Evolutionary conservation across 1,140 invertebrate genomes (phyloP).

Genomic region (Steinernema feltiae): DNA sequence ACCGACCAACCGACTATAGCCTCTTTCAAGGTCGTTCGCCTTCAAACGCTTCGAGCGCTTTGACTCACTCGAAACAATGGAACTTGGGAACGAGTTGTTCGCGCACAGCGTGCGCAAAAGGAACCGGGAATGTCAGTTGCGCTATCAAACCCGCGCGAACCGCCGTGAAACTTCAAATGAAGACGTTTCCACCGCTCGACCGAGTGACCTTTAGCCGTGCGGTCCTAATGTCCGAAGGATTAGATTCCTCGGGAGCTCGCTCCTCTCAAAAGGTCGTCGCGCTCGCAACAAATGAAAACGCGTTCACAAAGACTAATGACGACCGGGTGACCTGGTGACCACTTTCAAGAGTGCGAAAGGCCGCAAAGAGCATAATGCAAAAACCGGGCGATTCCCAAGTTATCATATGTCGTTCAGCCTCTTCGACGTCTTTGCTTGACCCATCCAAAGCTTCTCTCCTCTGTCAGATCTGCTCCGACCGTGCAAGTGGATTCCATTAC

Average conservation of each 20-base stretch:
- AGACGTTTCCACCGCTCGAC: neutral
- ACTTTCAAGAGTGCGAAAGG: neutral
- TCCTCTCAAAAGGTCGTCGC: neutral
- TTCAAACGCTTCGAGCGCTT: no score
- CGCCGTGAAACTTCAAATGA: no score
- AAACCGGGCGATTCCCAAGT: neutral
- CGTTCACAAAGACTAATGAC: slow-evolving; percentile 6
- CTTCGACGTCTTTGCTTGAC: neutral
- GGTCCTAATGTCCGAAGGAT: neutral
- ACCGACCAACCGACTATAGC: neutral
- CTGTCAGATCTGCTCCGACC: slow-evolving; percentile 97
- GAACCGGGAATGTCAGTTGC: no score
- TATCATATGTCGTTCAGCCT: neutral
- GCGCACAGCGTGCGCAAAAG: no score
- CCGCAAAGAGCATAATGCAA: neutral
- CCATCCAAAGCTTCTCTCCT: slow-evolving; percentile 62
- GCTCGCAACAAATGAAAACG: neutral
- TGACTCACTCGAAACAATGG: neutral
- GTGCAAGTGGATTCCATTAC: slow-evolving; percentile 97
- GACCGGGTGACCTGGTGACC: neutral
- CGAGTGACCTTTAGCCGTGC: neutral
- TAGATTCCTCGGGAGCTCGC: neutral
- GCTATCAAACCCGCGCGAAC: no score
- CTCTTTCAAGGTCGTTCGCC: neutral
- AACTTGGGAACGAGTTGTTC: neutral